These are phyloP conservation scores for Dendrocincla tyrannina DNA, from an alignment of 2,797 vertebrate genomes.

Conservation along the genomic window DNA sequence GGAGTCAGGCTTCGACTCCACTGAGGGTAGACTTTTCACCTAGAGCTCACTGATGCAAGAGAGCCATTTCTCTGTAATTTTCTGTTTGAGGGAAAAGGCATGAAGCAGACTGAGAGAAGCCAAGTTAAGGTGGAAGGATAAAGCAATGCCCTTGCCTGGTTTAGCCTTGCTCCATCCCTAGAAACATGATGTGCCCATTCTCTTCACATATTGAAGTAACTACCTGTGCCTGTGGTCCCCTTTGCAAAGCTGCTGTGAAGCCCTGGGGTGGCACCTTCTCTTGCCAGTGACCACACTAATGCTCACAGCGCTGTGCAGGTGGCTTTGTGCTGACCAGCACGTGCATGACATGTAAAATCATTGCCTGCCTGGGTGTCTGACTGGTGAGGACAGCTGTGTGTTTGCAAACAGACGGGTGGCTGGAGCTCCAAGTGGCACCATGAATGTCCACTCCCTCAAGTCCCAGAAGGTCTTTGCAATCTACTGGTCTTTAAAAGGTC, in stretches of 20 bases:
- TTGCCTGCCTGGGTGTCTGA: accelerated
- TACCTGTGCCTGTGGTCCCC: neutral
- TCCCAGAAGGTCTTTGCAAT: neutral
- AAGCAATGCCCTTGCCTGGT: neutral
- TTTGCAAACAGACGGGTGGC: neutral
- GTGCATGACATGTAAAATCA: neutral
- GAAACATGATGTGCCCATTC: accelerated
- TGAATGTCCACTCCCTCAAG: neutral
- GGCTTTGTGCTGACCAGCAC: accelerated
- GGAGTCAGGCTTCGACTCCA: neutral
- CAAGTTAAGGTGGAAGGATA: neutral
- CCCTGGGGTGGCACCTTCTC: neutral
- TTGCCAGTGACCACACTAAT: neutral
- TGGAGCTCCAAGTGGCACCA: neutral
- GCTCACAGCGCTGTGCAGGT: accelerated
- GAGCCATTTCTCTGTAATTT: neutral
- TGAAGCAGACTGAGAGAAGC: neutral
- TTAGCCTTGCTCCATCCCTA: neutral
- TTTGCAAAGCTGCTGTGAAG: neutral
- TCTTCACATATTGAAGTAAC: neutral
- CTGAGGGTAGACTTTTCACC: neutral
- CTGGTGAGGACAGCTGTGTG: neutral
- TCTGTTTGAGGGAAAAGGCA: neutral
- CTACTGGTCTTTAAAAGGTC: neutral
- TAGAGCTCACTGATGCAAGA: neutral